These are phyloP conservation scores for Synchiropus splendidus DNA, from an alignment of 2,113 vertebrate species.

Conservation along the genomic window DNA sequence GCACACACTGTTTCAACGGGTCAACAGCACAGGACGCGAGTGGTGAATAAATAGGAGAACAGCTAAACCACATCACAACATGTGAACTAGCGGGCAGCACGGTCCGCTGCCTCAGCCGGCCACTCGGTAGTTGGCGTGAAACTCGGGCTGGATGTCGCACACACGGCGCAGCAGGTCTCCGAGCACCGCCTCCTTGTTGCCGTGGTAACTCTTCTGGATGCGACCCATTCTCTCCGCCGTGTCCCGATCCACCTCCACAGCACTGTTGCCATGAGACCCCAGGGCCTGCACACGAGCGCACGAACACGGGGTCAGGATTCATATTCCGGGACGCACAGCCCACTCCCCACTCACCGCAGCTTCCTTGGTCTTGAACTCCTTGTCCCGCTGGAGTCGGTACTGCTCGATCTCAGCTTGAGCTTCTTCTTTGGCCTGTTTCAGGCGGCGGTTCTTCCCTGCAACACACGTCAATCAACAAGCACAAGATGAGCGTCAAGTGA, in stretches of 20 bases:
- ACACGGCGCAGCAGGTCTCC: slow-evolving; percentile 77
- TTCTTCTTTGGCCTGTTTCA: slow-evolving; percentile 98
- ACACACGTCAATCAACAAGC: neutral
- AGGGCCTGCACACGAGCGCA: slow-evolving; percentile 66
- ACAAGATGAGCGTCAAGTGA: too few species aligned
- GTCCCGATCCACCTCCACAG: slow-evolving; percentile 89
- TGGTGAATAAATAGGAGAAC: slow-evolving; percentile 10
- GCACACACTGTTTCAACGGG: slow-evolving; percentile 4
- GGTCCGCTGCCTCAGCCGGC: slow-evolving; percentile 65
- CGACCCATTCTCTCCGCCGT: slow-evolving; percentile 77
- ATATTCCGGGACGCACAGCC: neutral
- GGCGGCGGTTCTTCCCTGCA: slow-evolving; percentile 86
- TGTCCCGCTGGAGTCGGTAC: slow-evolving; percentile 91
- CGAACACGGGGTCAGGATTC: neutral
- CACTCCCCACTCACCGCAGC: slow-evolving; percentile 67
- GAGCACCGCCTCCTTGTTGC: slow-evolving; percentile 79
- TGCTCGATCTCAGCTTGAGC: slow-evolving; percentile 97
- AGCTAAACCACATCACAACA: slow-evolving; percentile 19
- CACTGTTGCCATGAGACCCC: slow-evolving; percentile 89
- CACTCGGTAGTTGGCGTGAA: slow-evolving; percentile 88
- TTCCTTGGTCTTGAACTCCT: slow-evolving; percentile 96
- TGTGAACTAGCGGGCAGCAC: neutral
- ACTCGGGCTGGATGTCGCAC: slow-evolving; percentile 87
- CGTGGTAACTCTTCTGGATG: slow-evolving; percentile 80
- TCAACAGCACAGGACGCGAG: too few species aligned